These are phyloP conservation scores for Rhyacophila evoluta DNA, from an alignment of 2,888 invertebrate species.

Conservation along the genomic window DNA sequence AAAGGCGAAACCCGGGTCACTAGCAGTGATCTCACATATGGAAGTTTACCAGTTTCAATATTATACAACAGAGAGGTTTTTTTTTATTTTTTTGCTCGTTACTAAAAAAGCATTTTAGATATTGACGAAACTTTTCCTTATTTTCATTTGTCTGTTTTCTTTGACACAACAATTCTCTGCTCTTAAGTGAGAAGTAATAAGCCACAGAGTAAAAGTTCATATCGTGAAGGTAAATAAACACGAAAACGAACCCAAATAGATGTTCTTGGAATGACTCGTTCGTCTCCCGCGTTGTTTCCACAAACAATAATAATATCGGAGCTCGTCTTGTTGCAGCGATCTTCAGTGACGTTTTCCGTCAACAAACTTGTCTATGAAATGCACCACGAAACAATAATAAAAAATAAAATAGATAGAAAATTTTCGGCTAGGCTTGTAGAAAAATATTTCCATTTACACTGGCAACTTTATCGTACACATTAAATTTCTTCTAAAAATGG, in stretches of 20 bases:
- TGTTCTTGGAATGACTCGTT: not conserved
- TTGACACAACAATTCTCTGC: not conserved
- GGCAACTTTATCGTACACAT: no score
- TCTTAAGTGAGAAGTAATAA: conserved; percentile 1
- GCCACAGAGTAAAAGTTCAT: not conserved
- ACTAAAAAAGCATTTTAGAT: not conserved
- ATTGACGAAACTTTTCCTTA: not conserved
- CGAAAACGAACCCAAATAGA: conserved; percentile 17
- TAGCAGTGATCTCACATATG: no score
- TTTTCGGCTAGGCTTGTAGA: no score
- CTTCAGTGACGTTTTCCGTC: not conserved
- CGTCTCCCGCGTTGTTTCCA: conserved; percentile 15
- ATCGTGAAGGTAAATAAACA: conserved; percentile 13
- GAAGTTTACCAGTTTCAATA: no score
- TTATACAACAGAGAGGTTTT: not conserved
- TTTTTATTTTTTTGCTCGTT: not conserved
- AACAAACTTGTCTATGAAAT: not conserved
- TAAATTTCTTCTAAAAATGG: no score
- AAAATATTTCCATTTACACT: no score
- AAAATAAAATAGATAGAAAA: not conserved
- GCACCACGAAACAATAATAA: not conserved
- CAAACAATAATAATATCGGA: not conserved
- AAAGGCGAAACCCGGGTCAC: no score
- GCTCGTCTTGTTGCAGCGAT: not conserved
- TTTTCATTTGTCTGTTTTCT: not conserved